Evolutionary conservation across 2,113 vertebrate species (phyloP), one percentile per base, ranked within the genome.

Genomic region (Notothenia coriiceps): DNA sequence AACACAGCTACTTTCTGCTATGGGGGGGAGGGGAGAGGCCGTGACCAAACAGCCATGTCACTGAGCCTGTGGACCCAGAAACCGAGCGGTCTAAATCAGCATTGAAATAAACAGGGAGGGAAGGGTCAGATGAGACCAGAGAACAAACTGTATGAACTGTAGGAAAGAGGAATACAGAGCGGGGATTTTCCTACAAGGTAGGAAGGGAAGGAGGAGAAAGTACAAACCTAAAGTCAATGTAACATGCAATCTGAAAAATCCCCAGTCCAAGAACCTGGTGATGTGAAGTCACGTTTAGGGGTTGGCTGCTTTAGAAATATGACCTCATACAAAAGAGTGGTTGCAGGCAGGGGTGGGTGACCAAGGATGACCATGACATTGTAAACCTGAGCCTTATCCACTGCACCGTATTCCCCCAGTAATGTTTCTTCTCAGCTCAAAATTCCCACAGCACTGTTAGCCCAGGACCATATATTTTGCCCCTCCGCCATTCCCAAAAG

Each of bases 381-480:
- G 84, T 91, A 86, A 77, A 93, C 89, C 91, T 88, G 92, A 94
- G 95, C 94, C 93, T 94, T 95, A 93, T 93, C 83, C 84, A 88
- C 65, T 68, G 62, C 66, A 78, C 65, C 77, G 55, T 59, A 82
- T 50, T 13, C 40, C 70, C 66, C 57, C 70, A 59, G 51, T 65
- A 61, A 59, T 64, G 66, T 71, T 74, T 85, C 56, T 71, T 70
- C 75, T 80, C 74, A 68, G 69, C 78, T 73, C 3, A 81, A 67
- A 65, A 90, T 63, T 71, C 70, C 60, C 74, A 54, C 72, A 80
- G 33, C 72, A 75, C 81, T 79, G 84, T 83, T 67, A 83, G 67
- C 83, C 82, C 83, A 84, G 83, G 89, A 89, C 83, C 83, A 82
- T 49, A 49, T 56, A 6, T 40, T 75, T 69, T 74, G 51, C 66